Evolutionary conservation across 2,113 vertebrate genomes (phyloP), one percentile per base, ranked within the genome.

Genomic region (Ceyx melanurus): DNA sequence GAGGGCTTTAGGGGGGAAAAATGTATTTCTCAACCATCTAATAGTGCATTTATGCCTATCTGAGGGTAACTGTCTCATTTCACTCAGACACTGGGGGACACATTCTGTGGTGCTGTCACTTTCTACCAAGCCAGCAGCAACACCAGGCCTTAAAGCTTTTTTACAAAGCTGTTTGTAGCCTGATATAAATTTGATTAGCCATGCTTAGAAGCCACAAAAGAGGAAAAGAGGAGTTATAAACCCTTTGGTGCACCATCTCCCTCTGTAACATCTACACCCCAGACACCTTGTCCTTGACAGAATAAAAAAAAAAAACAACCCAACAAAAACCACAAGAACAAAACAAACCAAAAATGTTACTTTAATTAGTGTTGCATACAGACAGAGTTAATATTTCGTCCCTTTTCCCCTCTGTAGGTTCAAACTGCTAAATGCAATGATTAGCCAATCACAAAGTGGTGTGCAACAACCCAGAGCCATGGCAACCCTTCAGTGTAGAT

Each of bases 41-140:
- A 96, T 84, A 93, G 92, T 6, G 13, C 93, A 8, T 96, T 97
- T 97, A 96, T 88, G 91, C 91, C 94, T 95, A 92, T 96, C 87
- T 77, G 71, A 84, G 94, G 89, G 79, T 90, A 96, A 96, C 94
- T 91, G 89, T 75, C 89, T 96, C 54, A 46, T 43, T 97, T 76
- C 92, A 85, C 82, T 92, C 67, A 87, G 60, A 88, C 77, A 94
- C 92, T 79, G 77, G 81, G 92, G 83, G 88, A 85, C 78, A 73
- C 25, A 77, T 11, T 86, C 78, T 76, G 51, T 84, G 40, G 48
- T 86, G 43, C 87, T 92, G 75, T 81, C 91, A 93, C 65, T 66
- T 94, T 75, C 51, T 78, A 91, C 74, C 61, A 84, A 88, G 68
- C 78, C 65, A 86, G 86, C 28, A 86, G 83, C 74, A 88, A 85